Evolutionary conservation across 2,797 vertebrate genomes (phyloP).

Genomic region (Pipistrellus pipistrellus): DNA sequence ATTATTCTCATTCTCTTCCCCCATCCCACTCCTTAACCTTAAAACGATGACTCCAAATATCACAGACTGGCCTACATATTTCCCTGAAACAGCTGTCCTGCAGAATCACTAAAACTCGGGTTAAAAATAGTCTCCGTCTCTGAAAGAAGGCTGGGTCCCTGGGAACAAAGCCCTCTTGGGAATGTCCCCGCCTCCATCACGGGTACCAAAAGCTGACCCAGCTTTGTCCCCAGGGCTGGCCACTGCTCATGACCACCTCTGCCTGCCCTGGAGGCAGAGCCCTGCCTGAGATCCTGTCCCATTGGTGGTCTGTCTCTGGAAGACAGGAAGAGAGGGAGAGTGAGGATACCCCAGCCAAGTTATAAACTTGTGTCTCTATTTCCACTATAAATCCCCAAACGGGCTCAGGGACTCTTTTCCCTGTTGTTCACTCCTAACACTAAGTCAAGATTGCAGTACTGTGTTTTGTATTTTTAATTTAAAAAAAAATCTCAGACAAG

Average conservation of each 20-base stretch:
- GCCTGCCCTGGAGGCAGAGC: neutral
- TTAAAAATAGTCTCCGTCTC: slow-evolving; percentile 62
- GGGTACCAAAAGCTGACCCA: slow-evolving; percentile 31
- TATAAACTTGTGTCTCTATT: slow-evolving; percentile 8
- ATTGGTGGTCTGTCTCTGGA: neutral
- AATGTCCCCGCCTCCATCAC: neutral
- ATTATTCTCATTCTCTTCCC: slow-evolving; percentile 62
- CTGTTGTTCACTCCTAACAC: neutral
- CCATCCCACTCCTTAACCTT: slow-evolving; percentile 69
- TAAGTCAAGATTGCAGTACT: neutral
- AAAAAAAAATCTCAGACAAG: too few relatives aligned
- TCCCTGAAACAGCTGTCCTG: slow-evolving; percentile 71
- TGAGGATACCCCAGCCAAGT: neutral
- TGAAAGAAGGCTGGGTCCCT: neutral
- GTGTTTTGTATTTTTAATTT: neutral
- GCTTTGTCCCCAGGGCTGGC: neutral
- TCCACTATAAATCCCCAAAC: slow-evolving; percentile 24
- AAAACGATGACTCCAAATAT: slow-evolving; percentile 72
- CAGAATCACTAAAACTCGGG: slow-evolving; percentile 27
- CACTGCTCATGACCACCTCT: neutral
- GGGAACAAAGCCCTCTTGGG: slow-evolving; percentile 56
- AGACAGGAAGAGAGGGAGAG: neutral
- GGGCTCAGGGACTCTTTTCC: neutral
- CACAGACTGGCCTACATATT: slow-evolving; percentile 65
- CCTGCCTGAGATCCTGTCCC: neutral